These are phyloP conservation scores for Drosophila peninsularis DNA, from an alignment of 2,888 invertebrate genomes.

Conservation along the genomic window DNA sequence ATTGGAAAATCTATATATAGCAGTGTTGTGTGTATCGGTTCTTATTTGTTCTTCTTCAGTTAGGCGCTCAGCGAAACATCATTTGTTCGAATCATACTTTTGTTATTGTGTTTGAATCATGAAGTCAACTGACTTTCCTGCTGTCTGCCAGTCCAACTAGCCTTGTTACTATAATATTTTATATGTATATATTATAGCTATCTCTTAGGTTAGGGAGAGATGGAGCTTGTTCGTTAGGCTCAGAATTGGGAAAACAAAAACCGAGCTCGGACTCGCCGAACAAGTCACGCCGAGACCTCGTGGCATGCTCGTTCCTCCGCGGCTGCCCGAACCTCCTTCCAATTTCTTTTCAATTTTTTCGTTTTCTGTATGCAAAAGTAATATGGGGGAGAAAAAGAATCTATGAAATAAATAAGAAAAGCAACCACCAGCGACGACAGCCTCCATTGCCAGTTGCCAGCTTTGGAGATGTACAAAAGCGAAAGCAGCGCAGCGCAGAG, in stretches of 20 bases:
- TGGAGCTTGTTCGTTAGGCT: neutral
- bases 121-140: neutral
- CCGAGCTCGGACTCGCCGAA: neutral
- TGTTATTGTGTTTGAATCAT: neutral
- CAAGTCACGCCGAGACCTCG: neutral
- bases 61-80: too few species aligned
- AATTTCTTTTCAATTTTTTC: neutral
- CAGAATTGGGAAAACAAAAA: neutral
- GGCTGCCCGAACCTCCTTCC: neutral
- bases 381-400: conserved; percentile 43
- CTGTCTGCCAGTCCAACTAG: neutral
- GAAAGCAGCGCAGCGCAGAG: conserved; percentile 18
- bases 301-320: neutral
- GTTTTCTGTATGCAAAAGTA: conserved; percentile 14
- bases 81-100: too few species aligned
- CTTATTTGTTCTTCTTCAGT: too few species aligned
- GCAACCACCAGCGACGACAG: conserved; percentile 64
- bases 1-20: too few species aligned
- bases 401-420: conserved; percentile 67
- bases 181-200: neutral
- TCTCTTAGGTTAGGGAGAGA: neutral
- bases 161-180: neutral
- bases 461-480: conserved; percentile 40
- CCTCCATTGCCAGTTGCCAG: conserved; percentile 20
- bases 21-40: too few species aligned